phyloP scores from a whole-genome alignment of 2,888 invertebrate species.

The Volucella inanis region DNA sequence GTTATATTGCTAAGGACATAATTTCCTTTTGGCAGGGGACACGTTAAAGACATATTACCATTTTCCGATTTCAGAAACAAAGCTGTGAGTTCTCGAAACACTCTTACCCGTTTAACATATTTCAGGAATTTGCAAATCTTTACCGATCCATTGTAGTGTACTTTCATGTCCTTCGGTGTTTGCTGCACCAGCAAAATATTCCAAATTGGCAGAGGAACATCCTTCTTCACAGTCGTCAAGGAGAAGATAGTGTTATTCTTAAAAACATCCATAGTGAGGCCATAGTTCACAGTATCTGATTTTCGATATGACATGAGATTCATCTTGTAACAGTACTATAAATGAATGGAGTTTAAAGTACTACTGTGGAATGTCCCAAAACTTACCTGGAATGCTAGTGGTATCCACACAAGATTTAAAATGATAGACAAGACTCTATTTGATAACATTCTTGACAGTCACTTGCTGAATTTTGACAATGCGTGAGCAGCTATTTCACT shows the following conservation, averaged over 20 bases:
- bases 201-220: conserved; percentile 78
- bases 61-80: conserved; percentile 75
- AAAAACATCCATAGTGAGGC: conserved; percentile 74
- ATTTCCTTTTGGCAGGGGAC: conserved; percentile 77
- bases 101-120: conserved; percentile 76
- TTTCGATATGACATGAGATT: conserved; percentile 74
- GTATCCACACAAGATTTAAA: conserved; percentile 2
- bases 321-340: conserved; percentile 78
- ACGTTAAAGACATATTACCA: conserved; percentile 78
- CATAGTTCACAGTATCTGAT: conserved; percentile 77
- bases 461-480: neutral
- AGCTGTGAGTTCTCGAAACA: conserved; percentile 77
- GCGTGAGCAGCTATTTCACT: neutral
- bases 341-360: neutral
- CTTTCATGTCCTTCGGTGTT: conserved; percentile 52
- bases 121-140: conserved; percentile 79
- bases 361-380: neutral
- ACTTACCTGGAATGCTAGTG: conserved; percentile 42
- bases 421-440: neutral
- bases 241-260: conserved; percentile 78
- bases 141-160: conserved; percentile 77
- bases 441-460: conserved; percentile 4
- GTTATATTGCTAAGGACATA: conserved; percentile 77
- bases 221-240: conserved; percentile 76
- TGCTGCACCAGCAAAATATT: conserved; percentile 76